Conservation (phyloP, 2,797 vertebrate species). For the Myotis planiceps region DNA sequence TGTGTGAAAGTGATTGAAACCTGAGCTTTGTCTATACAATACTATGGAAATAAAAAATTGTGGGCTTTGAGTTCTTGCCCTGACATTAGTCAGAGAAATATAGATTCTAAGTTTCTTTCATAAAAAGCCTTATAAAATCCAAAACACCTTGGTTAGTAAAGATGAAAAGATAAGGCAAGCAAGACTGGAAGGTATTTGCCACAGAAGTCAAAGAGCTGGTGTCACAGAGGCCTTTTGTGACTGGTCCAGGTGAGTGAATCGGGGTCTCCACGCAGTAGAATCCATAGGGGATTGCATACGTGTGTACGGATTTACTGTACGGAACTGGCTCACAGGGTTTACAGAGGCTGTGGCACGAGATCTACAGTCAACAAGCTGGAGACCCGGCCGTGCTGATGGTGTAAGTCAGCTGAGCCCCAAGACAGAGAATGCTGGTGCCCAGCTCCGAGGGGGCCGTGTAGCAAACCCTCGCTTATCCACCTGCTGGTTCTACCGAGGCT, state of each 20-base stretch:
- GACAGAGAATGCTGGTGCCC: background rate
- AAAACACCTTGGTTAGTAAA: background rate
- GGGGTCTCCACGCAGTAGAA: background rate
- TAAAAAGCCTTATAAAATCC: background rate
- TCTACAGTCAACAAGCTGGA: background rate
- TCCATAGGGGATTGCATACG: background rate
- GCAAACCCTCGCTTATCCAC: background rate
- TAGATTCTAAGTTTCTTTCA: background rate
- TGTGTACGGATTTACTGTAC: background rate
- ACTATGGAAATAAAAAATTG: background rate
- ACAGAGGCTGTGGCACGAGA: background rate
- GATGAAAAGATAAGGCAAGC: background rate
- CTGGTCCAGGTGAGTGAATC: background rate
- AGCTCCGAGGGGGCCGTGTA: background rate
- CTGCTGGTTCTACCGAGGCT: background rate
- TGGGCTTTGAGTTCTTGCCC: background rate
- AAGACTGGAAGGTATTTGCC: background rate
- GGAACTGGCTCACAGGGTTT: background rate
- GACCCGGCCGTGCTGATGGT: background rate
- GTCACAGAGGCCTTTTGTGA: background rate
- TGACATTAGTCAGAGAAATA: background rate
- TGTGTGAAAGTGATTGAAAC: constrained; percentile 25
- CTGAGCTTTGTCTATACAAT: background rate
- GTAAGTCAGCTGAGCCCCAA: background rate
- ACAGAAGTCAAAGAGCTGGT: background rate